These are phyloP conservation scores for Boloria selene DNA, from an alignment of 2,888 invertebrate species.

Conservation along the genomic window DNA sequence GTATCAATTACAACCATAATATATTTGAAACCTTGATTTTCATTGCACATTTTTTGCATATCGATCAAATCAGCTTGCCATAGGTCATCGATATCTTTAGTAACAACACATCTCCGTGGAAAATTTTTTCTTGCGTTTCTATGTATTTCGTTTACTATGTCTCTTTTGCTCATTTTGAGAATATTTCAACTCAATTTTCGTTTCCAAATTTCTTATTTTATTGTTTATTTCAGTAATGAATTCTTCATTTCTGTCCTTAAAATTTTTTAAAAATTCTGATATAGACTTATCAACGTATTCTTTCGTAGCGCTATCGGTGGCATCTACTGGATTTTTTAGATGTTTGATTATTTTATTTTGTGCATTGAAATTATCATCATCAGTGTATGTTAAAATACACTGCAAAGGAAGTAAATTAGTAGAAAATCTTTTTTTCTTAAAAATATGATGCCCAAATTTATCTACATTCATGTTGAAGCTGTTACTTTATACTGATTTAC, in stretches of 20 bases:
- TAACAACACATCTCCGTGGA: conserved; percentile 48
- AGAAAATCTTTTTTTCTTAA: background rate
- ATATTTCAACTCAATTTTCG: too few species aligned
- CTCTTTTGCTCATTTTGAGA: too few species aligned
- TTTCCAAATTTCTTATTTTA: too few species aligned
- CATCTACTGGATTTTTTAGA: conserved; percentile 3
- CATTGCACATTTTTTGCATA: conserved; percentile 34
- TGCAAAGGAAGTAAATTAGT: background rate
- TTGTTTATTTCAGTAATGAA: too few species aligned
- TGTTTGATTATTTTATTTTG: conserved; percentile 35
- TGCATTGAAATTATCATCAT: conserved; percentile 18
- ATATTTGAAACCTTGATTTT: conserved; percentile 29
- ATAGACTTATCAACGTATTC: too few species aligned
- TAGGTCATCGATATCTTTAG: conserved; percentile 57
- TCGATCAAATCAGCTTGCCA: conserved; percentile 65
- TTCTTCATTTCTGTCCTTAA: too few species aligned
- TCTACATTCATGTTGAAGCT: too few species aligned
- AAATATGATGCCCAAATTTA: conserved; percentile 7
- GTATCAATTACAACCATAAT: conserved; percentile 52
- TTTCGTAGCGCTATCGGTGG: background rate
- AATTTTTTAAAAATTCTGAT: too few species aligned
- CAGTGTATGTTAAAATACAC: conserved; percentile 8
- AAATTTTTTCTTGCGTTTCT: conserved; percentile 45
- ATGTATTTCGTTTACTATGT: too few species aligned
- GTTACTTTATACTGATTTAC: too few species aligned